Evolutionary conservation across 2,113 vertebrate species (phyloP).

Genomic region (Vireo altiloquus): DNA sequence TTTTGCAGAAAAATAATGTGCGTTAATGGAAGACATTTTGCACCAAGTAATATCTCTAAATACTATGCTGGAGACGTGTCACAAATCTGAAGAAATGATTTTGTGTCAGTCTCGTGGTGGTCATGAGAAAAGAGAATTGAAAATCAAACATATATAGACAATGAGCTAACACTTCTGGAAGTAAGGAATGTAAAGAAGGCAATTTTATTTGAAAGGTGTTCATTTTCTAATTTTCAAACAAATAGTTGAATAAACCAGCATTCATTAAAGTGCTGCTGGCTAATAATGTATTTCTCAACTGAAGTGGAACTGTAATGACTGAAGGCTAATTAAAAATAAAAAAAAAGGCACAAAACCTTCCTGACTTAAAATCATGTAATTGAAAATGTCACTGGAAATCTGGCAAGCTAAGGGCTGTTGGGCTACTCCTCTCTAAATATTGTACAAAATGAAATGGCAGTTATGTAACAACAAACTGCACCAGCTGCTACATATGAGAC

Average conservation of each 20-base stretch:
- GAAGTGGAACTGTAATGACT: not conserved
- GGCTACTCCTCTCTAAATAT: constrained; percentile 41
- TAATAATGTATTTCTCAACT: constrained; percentile 14
- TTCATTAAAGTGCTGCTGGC: not conserved
- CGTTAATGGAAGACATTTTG: not conserved
- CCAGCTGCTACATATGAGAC: not conserved
- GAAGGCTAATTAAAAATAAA: not conserved
- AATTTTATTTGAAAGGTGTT: not conserved
- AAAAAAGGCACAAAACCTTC: not conserved
- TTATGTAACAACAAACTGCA: constrained; percentile 26
- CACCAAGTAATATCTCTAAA: not conserved
- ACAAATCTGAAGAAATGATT: not conserved
- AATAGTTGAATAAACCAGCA: not conserved
- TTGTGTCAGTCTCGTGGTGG: not conserved
- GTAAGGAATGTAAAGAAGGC: not conserved
- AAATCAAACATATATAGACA: not conserved
- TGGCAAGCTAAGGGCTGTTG: constrained; percentile 5
- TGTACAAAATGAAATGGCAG: constrained; percentile 1
- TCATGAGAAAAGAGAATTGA: not conserved
- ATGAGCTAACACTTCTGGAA: not conserved
- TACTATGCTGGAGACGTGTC: not conserved
- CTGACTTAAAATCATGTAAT: not conserved
- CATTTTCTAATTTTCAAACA: constrained; percentile 11
- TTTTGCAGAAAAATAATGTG: not conserved
- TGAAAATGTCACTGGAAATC: constrained; percentile 26